phyloP scores from a whole-genome alignment of 2,113 vertebrate species.

The Albula glossodonta region DNA sequence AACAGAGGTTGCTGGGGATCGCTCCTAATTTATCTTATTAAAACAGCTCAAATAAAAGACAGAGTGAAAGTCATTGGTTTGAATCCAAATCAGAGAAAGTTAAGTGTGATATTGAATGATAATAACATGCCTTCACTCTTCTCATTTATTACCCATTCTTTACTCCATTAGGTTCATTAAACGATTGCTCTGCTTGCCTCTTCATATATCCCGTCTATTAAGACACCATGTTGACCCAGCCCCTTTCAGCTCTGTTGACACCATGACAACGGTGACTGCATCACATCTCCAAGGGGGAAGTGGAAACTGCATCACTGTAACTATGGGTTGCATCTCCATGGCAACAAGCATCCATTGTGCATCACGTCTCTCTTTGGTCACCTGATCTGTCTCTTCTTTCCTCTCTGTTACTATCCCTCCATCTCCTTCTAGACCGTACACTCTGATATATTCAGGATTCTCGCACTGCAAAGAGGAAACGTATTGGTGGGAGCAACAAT shows the following conservation, averaged over 20 bases:
- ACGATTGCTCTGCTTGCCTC: background rate
- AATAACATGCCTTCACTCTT: background rate
- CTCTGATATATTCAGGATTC: no score
- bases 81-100: background rate
- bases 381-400: no score
- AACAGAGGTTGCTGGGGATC: no score
- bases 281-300: background rate
- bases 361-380: background rate
- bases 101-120: background rate
- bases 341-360: conserved; percentile 1
- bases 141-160: background rate
- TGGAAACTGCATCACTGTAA: background rate
- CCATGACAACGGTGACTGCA: conserved; percentile 3
- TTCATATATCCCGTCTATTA: background rate
- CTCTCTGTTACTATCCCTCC: background rate
- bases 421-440: no score
- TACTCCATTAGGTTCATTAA: background rate
- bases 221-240: background rate
- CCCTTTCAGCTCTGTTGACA: background rate
- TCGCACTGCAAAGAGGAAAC: no score
- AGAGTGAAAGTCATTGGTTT: background rate
- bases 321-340: background rate
- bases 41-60: background rate
- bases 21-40: background rate
- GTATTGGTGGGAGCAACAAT: no score